Evolutionary conservation across 2,797 vertebrate genomes (phyloP).

Genomic region (Atherinosoma microstoma): DNA sequence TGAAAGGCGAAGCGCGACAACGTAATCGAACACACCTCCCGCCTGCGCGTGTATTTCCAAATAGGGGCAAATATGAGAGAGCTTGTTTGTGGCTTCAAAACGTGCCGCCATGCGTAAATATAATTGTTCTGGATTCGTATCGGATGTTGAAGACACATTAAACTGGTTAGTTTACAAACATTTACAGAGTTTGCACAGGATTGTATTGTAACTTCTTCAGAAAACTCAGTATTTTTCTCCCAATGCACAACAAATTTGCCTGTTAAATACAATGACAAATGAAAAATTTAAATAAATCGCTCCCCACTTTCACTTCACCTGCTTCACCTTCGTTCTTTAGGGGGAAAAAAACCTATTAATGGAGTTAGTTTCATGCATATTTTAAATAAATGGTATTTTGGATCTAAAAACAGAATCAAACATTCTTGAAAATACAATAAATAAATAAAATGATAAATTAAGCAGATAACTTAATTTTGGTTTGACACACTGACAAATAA

Average conservation of each 20-base stretch:
- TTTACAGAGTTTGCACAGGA: neutral
- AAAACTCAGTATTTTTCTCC: neutral
- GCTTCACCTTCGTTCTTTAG: neutral
- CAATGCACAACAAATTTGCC: neutral
- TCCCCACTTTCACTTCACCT: neutral
- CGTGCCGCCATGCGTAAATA: neutral
- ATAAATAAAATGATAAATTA: neutral
- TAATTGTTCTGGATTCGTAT: neutral
- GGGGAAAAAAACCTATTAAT: neutral
- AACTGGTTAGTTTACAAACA: neutral
- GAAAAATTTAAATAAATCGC: neutral
- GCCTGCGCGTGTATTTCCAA: constrained; percentile 66
- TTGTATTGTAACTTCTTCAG: neutral
- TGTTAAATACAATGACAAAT: neutral
- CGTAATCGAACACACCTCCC: constrained; percentile 46
- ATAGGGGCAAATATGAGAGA: constrained; percentile 78
- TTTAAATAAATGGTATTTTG: neutral
- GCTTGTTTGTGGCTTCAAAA: constrained; percentile 60
- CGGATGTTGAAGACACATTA: neutral
- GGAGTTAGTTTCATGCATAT: neutral
- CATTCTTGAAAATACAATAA: neutral
- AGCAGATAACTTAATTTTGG: neutral
- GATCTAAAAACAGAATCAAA: neutral
- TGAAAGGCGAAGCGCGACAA: constrained; percentile 39
- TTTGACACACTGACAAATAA: neutral